Percentiles rank a stretch among this genome's conserved stretches.
Evolutionary conservation across 2,797 vertebrate genomes (phyloP).

Genomic region (Mycteria americana): DNA sequence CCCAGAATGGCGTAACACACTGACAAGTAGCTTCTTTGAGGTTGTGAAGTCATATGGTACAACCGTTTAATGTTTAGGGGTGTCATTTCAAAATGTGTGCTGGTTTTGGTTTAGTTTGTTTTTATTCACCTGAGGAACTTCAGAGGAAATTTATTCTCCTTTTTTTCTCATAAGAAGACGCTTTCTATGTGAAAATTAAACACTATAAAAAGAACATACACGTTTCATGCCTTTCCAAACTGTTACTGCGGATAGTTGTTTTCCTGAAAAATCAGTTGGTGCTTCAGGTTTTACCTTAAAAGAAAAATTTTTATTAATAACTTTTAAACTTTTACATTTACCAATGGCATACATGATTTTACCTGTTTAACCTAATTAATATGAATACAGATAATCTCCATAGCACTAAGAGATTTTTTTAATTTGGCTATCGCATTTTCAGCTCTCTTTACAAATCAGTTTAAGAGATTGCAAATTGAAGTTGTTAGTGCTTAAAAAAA

Average conservation of each 20-base stretch:
- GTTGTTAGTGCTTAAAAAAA: not conserved
- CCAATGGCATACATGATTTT: not conserved
- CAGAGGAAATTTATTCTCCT: not conserved
- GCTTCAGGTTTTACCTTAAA: not conserved
- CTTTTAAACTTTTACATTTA: not conserved
- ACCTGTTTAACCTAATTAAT: not conserved
- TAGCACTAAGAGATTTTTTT: not conserved
- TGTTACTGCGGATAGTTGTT: not conserved
- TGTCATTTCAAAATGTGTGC: not conserved
- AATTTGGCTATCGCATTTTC: not conserved
- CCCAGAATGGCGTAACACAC: not conserved
- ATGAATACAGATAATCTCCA: not conserved
- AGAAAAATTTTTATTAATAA: not conserved
- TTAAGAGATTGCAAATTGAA: not conserved
- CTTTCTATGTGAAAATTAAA: not conserved
- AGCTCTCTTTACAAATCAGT: not conserved
- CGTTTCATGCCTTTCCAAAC: not conserved
- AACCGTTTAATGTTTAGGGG: not conserved
- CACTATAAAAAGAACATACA: not conserved
- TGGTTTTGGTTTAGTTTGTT: not conserved
- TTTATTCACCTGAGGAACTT: not conserved
- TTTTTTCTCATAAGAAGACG: not conserved
- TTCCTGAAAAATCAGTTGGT: not conserved
- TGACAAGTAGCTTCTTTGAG: not conserved
- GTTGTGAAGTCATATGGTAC: no score